Conservation (phyloP, 2,797 vertebrate species). For the Rhinatrema bivittatum region DNA sequence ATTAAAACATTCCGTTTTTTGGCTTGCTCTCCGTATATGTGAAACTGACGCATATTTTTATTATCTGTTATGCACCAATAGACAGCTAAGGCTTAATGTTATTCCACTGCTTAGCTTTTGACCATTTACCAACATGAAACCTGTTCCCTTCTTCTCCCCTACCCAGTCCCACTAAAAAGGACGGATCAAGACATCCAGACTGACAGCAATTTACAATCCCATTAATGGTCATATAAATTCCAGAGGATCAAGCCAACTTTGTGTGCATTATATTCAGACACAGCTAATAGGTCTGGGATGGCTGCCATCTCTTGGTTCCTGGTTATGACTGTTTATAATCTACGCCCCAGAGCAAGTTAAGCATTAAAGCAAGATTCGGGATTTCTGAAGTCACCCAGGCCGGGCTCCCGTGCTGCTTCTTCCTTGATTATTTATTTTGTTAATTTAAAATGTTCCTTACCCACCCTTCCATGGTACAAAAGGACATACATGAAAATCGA, state of each 20-base stretch:
- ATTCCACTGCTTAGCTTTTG: neutral
- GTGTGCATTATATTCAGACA: conserved; percentile 30
- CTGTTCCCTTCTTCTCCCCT: conserved; percentile 3
- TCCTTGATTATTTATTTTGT: too few relatives aligned
- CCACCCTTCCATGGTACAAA: too few relatives aligned
- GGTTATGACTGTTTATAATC: conserved; percentile 25
- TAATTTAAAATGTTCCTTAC: too few relatives aligned
- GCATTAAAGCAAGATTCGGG: conserved; percentile 25
- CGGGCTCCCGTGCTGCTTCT: conserved; percentile 11
- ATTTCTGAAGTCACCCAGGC: conserved; percentile 7
- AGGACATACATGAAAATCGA: too few relatives aligned
- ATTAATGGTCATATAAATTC: conserved; percentile 51
- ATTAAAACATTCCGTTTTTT: conserved; percentile 23
- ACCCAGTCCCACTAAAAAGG: neutral
- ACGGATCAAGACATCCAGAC: conserved; percentile 35
- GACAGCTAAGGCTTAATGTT: conserved; percentile 26
- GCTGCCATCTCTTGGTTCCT: conserved; percentile 40
- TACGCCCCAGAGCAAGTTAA: conserved; percentile 7
- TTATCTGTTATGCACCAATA: conserved; percentile 33
- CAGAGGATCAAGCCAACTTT: conserved; percentile 41
- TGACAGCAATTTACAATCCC: conserved; percentile 65
- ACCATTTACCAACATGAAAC: conserved; percentile 5
- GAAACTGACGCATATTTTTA: conserved; percentile 30
- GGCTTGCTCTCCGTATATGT: conserved; percentile 9
- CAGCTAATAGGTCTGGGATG: conserved; percentile 44